Evolutionary conservation across 2,113 vertebrate species (phyloP).

Genomic region (Saccopteryx leptura): DNA sequence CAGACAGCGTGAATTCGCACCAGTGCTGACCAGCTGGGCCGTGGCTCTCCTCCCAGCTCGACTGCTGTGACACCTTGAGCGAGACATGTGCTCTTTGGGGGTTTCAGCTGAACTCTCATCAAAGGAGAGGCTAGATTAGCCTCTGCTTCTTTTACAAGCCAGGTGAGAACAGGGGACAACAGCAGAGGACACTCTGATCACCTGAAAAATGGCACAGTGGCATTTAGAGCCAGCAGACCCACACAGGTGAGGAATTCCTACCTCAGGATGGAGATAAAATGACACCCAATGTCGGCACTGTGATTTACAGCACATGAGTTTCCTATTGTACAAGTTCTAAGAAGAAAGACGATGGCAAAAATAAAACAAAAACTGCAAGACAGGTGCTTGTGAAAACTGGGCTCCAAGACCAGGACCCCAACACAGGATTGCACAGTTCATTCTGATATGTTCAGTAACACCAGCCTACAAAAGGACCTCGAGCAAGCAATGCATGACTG

Average conservation of each 20-base stretch:
- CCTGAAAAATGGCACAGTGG: neutral
- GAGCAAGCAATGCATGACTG: neutral
- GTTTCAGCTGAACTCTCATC: neutral
- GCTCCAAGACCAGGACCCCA: neutral
- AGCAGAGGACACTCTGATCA: neutral
- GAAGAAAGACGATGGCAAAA: slow-evolving; percentile 25
- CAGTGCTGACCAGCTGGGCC: neutral
- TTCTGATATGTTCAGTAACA: neutral
- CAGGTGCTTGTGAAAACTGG: neutral
- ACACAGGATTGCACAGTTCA: neutral
- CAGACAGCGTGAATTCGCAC: neutral
- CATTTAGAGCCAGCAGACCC: neutral
- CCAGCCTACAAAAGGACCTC: neutral
- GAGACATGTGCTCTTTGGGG: neutral
- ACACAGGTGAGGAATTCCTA: neutral
- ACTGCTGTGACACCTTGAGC: neutral
- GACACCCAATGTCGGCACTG: neutral
- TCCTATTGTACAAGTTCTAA: slow-evolving; percentile 47
- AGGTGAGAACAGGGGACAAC: neutral
- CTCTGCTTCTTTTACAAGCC: neutral
- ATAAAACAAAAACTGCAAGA: neutral
- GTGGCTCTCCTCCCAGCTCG: neutral
- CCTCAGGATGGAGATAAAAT: neutral
- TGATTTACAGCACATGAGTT: neutral
- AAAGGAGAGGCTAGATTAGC: neutral